A percentile compares a stretch with the other conserved stretches of the same genome.
Evolutionary conservation across 2,113 vertebrate species (phyloP).

Genomic region (Apaloderma vittatum): DNA sequence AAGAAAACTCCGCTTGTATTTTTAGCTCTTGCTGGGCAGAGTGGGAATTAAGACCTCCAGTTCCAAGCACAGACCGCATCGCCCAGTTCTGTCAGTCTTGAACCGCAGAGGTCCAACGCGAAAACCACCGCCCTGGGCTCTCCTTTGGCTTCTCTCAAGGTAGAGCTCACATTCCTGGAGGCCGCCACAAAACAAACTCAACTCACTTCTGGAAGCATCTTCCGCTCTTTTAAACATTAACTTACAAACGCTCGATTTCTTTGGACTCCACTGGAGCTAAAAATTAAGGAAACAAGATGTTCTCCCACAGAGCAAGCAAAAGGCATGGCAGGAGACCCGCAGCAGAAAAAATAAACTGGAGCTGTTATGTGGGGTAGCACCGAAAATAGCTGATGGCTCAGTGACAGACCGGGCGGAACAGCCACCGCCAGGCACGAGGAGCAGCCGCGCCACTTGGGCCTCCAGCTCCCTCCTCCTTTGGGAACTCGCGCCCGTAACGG

Average conservation of each 20-base stretch:
- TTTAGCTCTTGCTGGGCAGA: slow-evolving; percentile 51
- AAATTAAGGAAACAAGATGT: slow-evolving; percentile 46
- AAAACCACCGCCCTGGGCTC: background rate
- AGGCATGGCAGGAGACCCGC: background rate
- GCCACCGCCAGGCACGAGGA: background rate
- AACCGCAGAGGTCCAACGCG: background rate
- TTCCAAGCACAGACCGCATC: slow-evolving; percentile 46
- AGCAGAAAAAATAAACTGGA: background rate
- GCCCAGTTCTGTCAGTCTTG: background rate
- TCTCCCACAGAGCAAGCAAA: slow-evolving; percentile 3
- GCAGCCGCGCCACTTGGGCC: background rate
- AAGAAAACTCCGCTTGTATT: slow-evolving; percentile 61
- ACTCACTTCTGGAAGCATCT: slow-evolving; percentile 12
- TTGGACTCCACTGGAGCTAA: slow-evolving; percentile 24
- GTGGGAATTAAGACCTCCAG: slow-evolving; percentile 25
- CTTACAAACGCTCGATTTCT: background rate
- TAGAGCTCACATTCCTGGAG: background rate
- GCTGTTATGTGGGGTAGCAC: background rate
- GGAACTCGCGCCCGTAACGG: background rate
- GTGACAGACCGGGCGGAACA: background rate
- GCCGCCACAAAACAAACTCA: background rate
- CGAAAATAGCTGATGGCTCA: background rate
- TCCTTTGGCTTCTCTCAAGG: background rate
- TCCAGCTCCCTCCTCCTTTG: background rate
- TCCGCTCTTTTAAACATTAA: background rate